Conservation (phyloP, 2,888 invertebrate genomes). For the Pandemis corylana region DNA sequence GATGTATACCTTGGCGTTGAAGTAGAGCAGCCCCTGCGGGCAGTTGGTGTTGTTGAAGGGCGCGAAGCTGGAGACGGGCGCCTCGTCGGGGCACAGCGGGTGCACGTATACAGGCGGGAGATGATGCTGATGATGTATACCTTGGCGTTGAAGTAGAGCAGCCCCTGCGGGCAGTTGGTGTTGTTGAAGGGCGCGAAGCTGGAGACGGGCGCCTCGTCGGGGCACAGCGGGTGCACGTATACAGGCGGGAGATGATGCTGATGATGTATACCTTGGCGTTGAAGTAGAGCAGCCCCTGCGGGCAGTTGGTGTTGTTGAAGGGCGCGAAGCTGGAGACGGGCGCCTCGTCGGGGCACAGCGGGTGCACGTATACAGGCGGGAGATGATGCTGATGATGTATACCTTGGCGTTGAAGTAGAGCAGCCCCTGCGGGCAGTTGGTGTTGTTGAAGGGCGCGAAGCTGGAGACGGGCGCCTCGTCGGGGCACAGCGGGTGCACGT, state of each 20-base stretch:
- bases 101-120: no score
- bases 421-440: constrained; percentile 98
- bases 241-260: no score
- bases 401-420: constrained; percentile 96
- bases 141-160: constrained; percentile 96
- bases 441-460: constrained; percentile 98
- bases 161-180: constrained; percentile 97
- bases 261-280: constrained; percentile 87
- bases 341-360: constrained; percentile 92
- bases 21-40: constrained; percentile 97
- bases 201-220: constrained; percentile 87
- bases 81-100: constrained; percentile 93
- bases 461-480: constrained; percentile 88
- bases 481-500: constrained; percentile 93
- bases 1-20: constrained; percentile 89
- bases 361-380: no score
- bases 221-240: constrained; percentile 94
- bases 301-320: constrained; percentile 98
- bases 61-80: constrained; percentile 89
- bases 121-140: constrained; percentile 62
- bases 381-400: no score
- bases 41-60: constrained; percentile 99
- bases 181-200: constrained; percentile 98
- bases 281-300: constrained; percentile 97
- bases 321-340: constrained; percentile 91